Percentiles rank a stretch among this genome's conserved stretches.
Evolutionary conservation across 2,113 vertebrate species (phyloP).

Genomic region (Acrocephalus arundinaceus): DNA sequence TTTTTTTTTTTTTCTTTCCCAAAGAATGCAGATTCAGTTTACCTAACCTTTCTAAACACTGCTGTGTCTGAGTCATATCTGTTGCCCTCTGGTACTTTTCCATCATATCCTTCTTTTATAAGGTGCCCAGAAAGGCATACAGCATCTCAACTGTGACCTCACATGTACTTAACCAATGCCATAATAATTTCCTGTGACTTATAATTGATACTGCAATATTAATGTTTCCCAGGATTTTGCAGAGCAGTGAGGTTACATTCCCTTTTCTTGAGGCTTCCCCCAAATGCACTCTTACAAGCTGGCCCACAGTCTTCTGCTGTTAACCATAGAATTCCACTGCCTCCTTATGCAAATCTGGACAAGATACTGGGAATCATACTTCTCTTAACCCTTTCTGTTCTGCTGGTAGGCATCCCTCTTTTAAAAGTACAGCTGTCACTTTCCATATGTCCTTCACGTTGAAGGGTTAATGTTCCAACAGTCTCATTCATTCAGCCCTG

Average conservation of each 20-base stretch:
- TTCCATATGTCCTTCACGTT: neutral
- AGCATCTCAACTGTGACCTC: conserved; percentile 48
- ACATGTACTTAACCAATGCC: conserved; percentile 50
- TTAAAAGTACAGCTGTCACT: neutral
- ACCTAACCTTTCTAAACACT: conserved; percentile 50
- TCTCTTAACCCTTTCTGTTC: neutral
- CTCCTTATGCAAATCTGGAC: neutral
- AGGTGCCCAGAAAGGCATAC: conserved; percentile 48
- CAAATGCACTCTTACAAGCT: neutral
- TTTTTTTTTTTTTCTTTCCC: neutral
- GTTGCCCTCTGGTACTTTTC: conserved; percentile 67
- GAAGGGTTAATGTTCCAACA: neutral
- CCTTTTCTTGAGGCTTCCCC: conserved; percentile 6
- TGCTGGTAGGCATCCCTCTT: neutral
- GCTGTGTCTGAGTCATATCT: conserved; percentile 43
- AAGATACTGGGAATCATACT: neutral
- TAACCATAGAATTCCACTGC: neutral
- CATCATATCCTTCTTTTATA: conserved; percentile 48
- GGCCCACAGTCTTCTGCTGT: neutral
- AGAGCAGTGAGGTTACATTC: neutral
- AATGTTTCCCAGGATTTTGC: conserved; percentile 63
- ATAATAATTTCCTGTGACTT: conserved; percentile 74
- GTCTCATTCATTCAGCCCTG: neutral
- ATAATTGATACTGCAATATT: conserved; percentile 57
- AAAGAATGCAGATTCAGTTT: conserved; percentile 53